These are phyloP conservation scores for Gortyna flavago DNA, from an alignment of 2,888 invertebrate species.

Conservation along the genomic window DNA sequence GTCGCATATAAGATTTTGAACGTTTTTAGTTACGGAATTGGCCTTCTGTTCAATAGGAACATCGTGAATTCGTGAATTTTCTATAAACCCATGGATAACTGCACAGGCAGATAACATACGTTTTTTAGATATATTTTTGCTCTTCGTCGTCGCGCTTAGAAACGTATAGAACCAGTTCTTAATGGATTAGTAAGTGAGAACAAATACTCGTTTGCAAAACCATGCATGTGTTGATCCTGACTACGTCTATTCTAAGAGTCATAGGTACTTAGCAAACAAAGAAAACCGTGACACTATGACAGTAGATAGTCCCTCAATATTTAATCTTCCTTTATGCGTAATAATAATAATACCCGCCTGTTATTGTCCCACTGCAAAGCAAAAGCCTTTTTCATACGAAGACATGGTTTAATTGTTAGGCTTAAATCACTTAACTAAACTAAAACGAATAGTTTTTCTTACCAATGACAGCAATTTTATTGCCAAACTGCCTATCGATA, in stretches of 20 bases:
- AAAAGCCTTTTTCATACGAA: neutral
- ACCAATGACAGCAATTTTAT: too few species aligned
- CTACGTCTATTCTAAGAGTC: constrained; percentile 14
- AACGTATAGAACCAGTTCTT: constrained; percentile 48
- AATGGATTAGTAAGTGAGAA: constrained; percentile 52
- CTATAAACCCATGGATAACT: neutral
- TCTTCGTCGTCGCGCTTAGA: constrained; percentile 7
- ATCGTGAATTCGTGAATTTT: neutral
- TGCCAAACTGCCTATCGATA: too few species aligned
- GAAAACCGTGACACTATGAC: neutral
- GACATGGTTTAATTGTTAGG: neutral
- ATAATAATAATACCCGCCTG: neutral
- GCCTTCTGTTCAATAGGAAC: neutral
- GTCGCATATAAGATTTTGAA: neutral
- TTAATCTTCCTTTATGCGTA: neutral
- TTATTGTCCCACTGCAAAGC: neutral
- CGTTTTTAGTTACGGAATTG: neutral
- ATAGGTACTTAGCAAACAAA: constrained; percentile 6
- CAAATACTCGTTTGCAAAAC: constrained; percentile 49
- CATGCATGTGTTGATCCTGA: constrained; percentile 35
- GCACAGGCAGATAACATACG: constrained; percentile 11
- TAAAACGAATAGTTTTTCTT: too few species aligned
- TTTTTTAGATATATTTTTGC: constrained; percentile 14
- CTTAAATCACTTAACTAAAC: neutral
- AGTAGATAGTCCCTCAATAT: neutral